Evolutionary conservation across 2,888 invertebrate species (phyloP), one percentile per base, ranked within the genome.

Genomic region (Pecten maximus): DNA sequence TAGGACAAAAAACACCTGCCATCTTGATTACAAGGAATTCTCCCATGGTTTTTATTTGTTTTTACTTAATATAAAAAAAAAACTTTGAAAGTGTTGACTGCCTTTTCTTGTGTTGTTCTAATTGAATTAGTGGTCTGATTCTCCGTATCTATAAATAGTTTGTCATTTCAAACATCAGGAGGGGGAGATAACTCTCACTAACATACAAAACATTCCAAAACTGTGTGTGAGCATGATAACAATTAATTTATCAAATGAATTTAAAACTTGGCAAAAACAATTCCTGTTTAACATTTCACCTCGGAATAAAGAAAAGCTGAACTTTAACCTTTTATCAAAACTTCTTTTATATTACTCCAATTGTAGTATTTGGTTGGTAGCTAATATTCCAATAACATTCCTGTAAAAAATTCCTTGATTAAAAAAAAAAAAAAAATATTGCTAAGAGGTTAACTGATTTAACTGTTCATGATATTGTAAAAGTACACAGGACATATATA

Each of bases 251-350:
- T 12, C 74, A 35, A 74, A 74, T 35, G 74, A 74, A 74, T 28
- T 74, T 74, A 28, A 74, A 74, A 35, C 74, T 74, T 74, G 74
- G 74, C 74, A 74, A 74, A 60, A 74, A 74, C 74, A 74, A 74
- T 74, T 35, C 12, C 28, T 35, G 12, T 74, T 74, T 74, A 74
- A 74, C 35, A 6, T 74, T 28, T 74, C 8, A 16, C 28, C 35
- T 74, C 35, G 0, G 35, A 74, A 74, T 35, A 74, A 74, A 28
- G 10, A 35, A 35, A 74, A 74, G 74, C 15, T 74, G 12, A 74
- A 28, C 74, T 74, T 60, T 74, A 35, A 10, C 74, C 74, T 74
- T 8, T 74, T 35, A 74, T 74, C 6, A 28, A 8, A 28, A 8
- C 23, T 74, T 74, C 74, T 74, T 6, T 74, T 35, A 74, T 74